Evolutionary conservation across 2,888 invertebrate species (phyloP), one percentile per base, ranked within the genome.

Genomic region (Ligdia adustata): DNA sequence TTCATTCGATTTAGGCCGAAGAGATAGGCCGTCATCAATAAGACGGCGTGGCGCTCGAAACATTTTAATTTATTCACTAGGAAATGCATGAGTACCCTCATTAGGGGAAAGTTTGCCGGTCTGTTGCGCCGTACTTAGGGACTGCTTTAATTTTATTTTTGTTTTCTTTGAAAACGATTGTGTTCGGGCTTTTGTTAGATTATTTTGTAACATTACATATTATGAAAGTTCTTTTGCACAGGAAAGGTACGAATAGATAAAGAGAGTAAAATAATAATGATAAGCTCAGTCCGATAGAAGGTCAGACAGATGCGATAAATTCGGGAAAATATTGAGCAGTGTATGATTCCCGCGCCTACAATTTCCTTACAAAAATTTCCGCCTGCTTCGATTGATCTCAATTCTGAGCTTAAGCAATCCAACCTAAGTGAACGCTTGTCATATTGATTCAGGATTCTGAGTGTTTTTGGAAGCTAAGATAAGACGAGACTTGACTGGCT

Each of bases 1-100:
- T 87, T 87, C 85, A 81, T 89, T 89, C 85, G 82, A 89, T 89
- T 87, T 81, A 72, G 74, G 68, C 42, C 56, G 68, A 72, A 71
- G 62, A 76, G 80, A 81, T 81, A 77, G 74, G 73, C 68, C 47
- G 60, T 55, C 59, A 49, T 62, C 62, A 60, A 62, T 60, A 59
- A 53, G 56, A 52, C 34, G 28, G 46, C 35, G 46, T 33, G 28
- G 46, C 35, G 52, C 43, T 51, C 38, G 48, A 55, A 57, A 54
- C 47, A 58, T 58, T 57, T 57, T 57, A 57, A 58, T 60, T 53
- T 52, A 55, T 60, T 57, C 60, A 37, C 32, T 37, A 38, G 53
- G 47, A 60, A 57, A 57, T 55, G 55, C 60, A 60, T 52, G 51
- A 60, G 57, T 55, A 46, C 51, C 57, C 55, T 57, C 51, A 52